These are phyloP conservation scores for Phenganax subtilis DNA, from an alignment of 92 coral and sea anemone species.

Conservation along the genomic window DNA sequence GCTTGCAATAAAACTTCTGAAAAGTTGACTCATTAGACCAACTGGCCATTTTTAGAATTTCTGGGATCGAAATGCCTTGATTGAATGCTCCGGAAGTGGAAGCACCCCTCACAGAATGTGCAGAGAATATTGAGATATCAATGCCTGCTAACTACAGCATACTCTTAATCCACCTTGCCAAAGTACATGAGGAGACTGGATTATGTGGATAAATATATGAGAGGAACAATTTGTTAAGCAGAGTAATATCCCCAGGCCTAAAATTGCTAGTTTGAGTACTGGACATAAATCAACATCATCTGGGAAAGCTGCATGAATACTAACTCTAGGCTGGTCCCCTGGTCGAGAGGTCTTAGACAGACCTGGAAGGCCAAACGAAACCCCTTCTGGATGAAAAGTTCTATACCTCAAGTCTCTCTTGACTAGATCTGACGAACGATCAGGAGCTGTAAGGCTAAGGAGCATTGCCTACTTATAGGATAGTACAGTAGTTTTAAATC, in stretches of 20 bases:
- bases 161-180: conserved; percentile 48
- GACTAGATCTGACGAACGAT: conserved; percentile 43
- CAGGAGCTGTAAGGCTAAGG: conserved; percentile 41
- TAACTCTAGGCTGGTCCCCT: conserved; percentile 14
- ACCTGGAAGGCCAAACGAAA: conserved; percentile 44
- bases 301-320: conserved; percentile 53
- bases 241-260: conserved; percentile 39
- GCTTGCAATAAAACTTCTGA: conserved; percentile 40
- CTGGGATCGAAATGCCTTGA: conserved; percentile 44
- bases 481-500: background rate
- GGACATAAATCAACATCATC: conserved; percentile 37
- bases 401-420: conserved; percentile 42
- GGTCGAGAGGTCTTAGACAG: conserved; percentile 32
- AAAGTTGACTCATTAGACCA: conserved; percentile 47
- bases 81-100: conserved; percentile 41
- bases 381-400: conserved; percentile 42
- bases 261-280: conserved; percentile 24
- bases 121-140: conserved; percentile 41
- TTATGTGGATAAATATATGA: conserved; percentile 42
- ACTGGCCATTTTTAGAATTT: conserved; percentile 42
- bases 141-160: conserved; percentile 28
- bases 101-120: conserved; percentile 49
- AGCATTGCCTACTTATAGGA: conserved; percentile 4
- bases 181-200: conserved; percentile 29
- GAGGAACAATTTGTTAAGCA: conserved; percentile 45